These are phyloP conservation scores for Harpegnathos saltator DNA, from an alignment of 1,140 invertebrate genomes.

Conservation along the genomic window DNA sequence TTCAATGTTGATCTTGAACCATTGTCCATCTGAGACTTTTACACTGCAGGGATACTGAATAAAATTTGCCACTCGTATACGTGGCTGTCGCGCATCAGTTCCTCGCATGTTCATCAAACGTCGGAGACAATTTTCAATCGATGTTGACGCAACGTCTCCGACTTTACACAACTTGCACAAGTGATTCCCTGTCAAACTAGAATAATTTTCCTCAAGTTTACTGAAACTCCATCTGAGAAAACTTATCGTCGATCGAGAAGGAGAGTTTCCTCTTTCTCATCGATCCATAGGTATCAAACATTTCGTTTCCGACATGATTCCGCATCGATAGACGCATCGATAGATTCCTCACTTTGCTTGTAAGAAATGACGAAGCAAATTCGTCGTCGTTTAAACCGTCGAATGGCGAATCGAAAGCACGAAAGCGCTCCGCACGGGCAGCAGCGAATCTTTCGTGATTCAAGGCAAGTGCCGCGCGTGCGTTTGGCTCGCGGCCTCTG, in stretches of 20 bases:
- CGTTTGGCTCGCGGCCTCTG: conserved; percentile 32
- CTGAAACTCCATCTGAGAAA: too few relatives aligned
- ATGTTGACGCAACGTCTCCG: too few relatives aligned
- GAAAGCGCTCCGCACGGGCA: neutral
- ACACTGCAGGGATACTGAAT: conserved; percentile 73
- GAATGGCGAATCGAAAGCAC: neutral
- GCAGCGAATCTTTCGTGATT: conserved; percentile 14
- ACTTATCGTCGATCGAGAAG: too few relatives aligned
- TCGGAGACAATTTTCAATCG: neutral
- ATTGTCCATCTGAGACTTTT: too few relatives aligned
- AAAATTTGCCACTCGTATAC: conserved; percentile 72
- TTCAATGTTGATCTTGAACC: conserved; percentile 71
- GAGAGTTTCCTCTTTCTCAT: too few relatives aligned
- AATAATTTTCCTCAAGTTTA: too few relatives aligned
- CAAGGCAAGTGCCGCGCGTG: conserved; percentile 31
- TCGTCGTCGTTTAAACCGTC: neutral
- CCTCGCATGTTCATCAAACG: neutral
- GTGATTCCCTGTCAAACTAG: too few relatives aligned
- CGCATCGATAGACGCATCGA: too few relatives aligned
- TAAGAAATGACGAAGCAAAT: neutral
- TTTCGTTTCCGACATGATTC: too few relatives aligned
- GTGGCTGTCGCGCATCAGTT: neutral
- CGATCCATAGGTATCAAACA: too few relatives aligned
- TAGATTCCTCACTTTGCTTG: neutral
- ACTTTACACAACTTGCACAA: too few relatives aligned